phyloP scores from a whole-genome alignment of 1,140 invertebrate genomes.

The Drosophila setifemur region DNA sequence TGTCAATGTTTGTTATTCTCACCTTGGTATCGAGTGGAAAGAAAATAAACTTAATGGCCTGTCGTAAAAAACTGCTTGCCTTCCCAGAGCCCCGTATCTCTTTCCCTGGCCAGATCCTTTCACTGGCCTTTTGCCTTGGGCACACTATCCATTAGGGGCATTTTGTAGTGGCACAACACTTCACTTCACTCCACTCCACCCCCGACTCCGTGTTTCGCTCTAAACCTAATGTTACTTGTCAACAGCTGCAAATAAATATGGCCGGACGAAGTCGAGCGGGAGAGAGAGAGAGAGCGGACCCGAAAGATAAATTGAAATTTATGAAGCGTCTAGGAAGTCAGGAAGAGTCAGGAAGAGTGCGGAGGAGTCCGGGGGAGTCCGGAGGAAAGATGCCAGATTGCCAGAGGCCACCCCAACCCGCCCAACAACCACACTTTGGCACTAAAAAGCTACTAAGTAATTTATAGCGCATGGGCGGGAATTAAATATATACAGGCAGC shows the following conservation, averaged over 20 bases:
- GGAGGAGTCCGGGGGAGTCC: conserved; percentile 40
- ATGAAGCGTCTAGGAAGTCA: conserved; percentile 66
- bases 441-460: conserved; percentile 68
- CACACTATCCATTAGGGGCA: conserved; percentile 37
- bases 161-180: conserved; percentile 33
- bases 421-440: conserved; percentile 52
- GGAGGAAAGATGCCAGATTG: conserved; percentile 23
- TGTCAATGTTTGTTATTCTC: conserved; percentile 12
- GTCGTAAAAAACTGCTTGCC: conserved; percentile 28
- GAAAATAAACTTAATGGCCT: conserved; percentile 34
- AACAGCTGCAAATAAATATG: conserved; percentile 73
- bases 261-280: background rate
- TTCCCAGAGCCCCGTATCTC: background rate
- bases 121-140: conserved; percentile 15
- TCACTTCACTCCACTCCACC: conserved; percentile 4
- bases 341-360: conserved; percentile 33
- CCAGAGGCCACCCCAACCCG: too few relatives aligned
- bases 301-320: conserved; percentile 76
- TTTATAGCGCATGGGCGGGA: conserved; percentile 55
- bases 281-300: conserved; percentile 11
- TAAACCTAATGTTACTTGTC: conserved; percentile 62
- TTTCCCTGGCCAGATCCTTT: background rate
- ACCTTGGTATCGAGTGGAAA: conserved; percentile 6
- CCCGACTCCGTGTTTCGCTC: conserved; percentile 7
- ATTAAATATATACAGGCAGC: conserved; percentile 5